phyloP scores from a whole-genome alignment of 2,113 vertebrate species.

The Tragelaphus imberbis region DNA sequence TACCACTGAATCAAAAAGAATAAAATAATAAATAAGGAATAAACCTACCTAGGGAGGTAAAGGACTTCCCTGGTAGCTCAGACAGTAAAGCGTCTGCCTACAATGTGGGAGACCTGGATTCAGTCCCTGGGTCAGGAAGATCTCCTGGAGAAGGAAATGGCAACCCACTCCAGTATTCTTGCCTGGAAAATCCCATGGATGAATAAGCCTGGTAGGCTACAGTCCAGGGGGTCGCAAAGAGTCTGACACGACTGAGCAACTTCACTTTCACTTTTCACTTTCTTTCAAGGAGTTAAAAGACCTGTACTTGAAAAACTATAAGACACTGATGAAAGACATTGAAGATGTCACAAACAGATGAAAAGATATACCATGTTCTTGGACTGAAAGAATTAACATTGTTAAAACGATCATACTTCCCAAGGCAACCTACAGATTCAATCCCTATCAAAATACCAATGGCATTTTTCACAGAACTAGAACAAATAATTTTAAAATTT shows the following conservation, averaged over 20 bases:
- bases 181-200: not conserved
- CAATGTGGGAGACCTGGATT: accelerated
- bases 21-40: not conserved
- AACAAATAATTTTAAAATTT: not conserved
- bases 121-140: not conserved
- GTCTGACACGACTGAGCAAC: not conserved
- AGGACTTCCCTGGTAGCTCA: not conserved
- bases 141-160: not conserved
- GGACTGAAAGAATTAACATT: not conserved
- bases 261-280: not conserved
- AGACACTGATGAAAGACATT: not conserved
- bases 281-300: not conserved
- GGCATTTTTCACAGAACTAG: not conserved
- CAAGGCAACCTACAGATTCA: not conserved
- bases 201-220: not conserved
- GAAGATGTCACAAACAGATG: not conserved
- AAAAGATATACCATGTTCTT: not conserved
- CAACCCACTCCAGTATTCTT: not conserved
- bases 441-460: not conserved
- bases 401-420: not conserved
- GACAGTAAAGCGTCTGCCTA: not conserved
- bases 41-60: not conserved
- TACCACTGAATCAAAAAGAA: not conserved
- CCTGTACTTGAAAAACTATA: not conserved
- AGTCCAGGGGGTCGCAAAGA: not conserved